Evolutionary conservation across 2,888 invertebrate genomes (phyloP), one percentile per base, ranked within the genome.

Genomic region (Drosophila prolongata): DNA sequence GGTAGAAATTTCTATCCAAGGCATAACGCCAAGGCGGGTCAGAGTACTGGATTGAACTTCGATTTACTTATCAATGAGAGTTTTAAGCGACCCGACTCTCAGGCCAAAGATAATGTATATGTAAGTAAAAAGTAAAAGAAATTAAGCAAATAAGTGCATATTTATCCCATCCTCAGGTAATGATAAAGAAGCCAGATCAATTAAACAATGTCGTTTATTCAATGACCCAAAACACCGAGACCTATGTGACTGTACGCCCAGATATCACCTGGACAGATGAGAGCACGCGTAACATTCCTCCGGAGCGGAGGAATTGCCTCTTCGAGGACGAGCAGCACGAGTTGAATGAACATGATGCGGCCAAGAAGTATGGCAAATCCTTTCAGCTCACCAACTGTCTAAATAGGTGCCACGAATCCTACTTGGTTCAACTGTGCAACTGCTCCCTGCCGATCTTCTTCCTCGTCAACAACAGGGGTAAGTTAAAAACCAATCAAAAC

Each of bases 381-480:
- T 90, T 90, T 67, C 60, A 76, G 14, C 78, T 87, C 27, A 69
- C 76, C 34, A 92, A 92, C 68, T 92, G 92, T 24, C 54, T 90
- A 4, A 89, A 85, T 42, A 78, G 78, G 19, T 92, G 92, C 57
- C 91, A 91, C n/a, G 90, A 92, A 52, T 74, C 83, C 11, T 85
- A 91, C 65, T 47, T 91, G 52, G 16, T 89, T 3, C 72, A 77
- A 30, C 73, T 89, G 35, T 92, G 92, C 68, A 91, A 92, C 59
- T 92, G 92, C 56, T 83, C 91, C 2, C 24, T 91, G 47, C 80
- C 89, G 9, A 76, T 90, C 24, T 90, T 91, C 64, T 92, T 91
- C 70, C 67, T 84, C 0, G 46, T 11, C n/a, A 80, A 77, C 13
- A 27, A 4, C 1, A 58, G 71, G 64, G 89, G 91, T 91, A 57